phyloP scores from a whole-genome alignment of 2,113 vertebrate species.

The Toxotes jaculatrix region DNA sequence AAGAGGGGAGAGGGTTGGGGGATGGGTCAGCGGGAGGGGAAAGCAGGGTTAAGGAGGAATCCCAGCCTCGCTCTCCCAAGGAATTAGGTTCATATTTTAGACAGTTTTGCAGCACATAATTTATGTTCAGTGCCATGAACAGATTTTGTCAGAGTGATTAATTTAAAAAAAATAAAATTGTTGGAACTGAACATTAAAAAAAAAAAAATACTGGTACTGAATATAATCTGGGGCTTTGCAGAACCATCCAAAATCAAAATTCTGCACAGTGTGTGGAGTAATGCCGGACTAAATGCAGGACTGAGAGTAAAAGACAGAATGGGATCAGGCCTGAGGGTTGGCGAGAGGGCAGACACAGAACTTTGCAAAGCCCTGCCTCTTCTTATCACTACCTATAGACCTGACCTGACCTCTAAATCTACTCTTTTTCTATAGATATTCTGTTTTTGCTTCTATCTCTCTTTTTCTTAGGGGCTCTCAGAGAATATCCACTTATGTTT shows the following conservation, averaged over 20 bases:
- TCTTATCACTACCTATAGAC: background rate
- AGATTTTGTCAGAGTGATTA: background rate
- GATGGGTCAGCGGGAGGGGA: slow-evolving; percentile 1
- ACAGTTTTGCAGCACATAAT: background rate
- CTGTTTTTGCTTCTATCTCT: background rate
- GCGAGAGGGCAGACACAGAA: background rate
- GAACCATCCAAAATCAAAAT: background rate
- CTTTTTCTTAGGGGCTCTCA: background rate
- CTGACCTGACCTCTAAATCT: background rate
- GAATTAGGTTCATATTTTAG: background rate
- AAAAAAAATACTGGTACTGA: background rate
- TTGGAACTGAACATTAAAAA: background rate
- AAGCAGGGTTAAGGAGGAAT: background rate
- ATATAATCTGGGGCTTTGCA: background rate
- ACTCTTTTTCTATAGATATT: background rate
- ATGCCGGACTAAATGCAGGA: background rate
- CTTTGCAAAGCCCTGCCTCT: slow-evolving; percentile 5
- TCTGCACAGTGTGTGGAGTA: background rate
- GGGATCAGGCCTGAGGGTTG: background rate
- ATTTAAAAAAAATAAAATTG: background rate
- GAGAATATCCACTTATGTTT: background rate
- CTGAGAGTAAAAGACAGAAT: background rate
- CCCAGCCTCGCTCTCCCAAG: background rate
- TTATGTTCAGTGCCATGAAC: background rate
- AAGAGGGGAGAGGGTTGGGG: slow-evolving; percentile 26